These are phyloP conservation scores for Leptinotarsa defecta DNA, from an alignment of 1,140 invertebrate species.

Conservation along the genomic window DNA sequence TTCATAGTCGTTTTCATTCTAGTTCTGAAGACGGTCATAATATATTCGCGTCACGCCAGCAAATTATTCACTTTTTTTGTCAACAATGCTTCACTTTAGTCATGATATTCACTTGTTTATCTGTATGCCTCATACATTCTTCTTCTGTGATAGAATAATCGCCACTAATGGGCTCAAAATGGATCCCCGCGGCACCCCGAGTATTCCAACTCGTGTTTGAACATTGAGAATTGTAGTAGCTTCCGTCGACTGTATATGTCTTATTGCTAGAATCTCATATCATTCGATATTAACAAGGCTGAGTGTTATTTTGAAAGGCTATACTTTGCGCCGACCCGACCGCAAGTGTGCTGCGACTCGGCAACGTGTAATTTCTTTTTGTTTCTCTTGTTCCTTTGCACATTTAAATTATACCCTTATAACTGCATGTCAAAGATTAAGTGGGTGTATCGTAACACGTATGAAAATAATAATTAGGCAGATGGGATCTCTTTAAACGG, in stretches of 20 bases:
- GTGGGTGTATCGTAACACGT: conserved; percentile 32
- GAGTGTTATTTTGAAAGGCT: conserved; percentile 21
- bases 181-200: no score
- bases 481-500: conserved; percentile 31
- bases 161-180: no score
- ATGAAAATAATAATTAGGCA: conserved; percentile 34
- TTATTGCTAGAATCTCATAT: conserved; percentile 16
- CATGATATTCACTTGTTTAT: no score
- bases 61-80: no score
- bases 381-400: conserved; percentile 25
- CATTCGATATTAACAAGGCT: conserved; percentile 22
- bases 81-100: no score
- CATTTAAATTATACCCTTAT: conserved; percentile 34
- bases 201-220: no score
- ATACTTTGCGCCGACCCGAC: background rate
- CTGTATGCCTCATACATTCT: no score
- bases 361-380: conserved; percentile 16
- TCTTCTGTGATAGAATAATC: no score
- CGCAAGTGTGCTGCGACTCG: conserved; percentile 11
- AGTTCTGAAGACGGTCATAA: no score
- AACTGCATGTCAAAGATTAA: conserved; percentile 32
- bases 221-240: conserved; percentile 21
- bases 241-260: background rate
- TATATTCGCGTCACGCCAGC: no score
- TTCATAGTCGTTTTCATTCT: no score